Evolutionary conservation across 1,140 invertebrate species (phyloP), one percentile per base, ranked within the genome.

Genomic region (Heliconius eleuchia): DNA sequence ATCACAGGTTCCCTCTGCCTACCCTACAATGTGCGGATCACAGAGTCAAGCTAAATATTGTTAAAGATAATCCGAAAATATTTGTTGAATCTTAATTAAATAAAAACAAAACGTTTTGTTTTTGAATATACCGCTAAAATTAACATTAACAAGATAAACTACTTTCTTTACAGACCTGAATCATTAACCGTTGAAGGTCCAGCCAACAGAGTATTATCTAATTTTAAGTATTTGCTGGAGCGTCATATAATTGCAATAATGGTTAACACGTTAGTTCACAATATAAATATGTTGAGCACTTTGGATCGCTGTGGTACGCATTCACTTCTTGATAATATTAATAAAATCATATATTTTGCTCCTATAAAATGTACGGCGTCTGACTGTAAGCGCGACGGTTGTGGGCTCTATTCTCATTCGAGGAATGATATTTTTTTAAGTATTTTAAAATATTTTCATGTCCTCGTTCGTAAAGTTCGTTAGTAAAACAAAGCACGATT

Each of bases 201-300:
- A 9, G 86, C 86, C 1, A 91, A 87, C 71, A 81, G 86, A 80
- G 80, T 88, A 74, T 87, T 91, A 81, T 84, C 88, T 0, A 89
- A 90, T 57, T 90, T 89, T 73, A 92, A 89, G 42, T 87, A 91
- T 75, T 9, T 91, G 23, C 73, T 92, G 34, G 89, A 91, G 73
- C 82, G 87, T 30, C 85, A 91, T n/a, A 84, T 91, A 13, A 80
- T 89, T 18, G 81, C 89, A 37, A 85, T 91, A 11, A 91, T 92
- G 88, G 81, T 84, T 9, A 90, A 88, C 70, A 77, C 83, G 13
- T 37, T 92, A 52, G 52, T 85, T 23, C 78, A 86, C 71, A 83
- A 86, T 74, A 84, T 90, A 18, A 83, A 82, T 73, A 71, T 81
- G 78, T 84, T 92, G 3, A 79, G 80, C 19, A 81, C 84, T 50